A percentile compares a stretch with the other conserved stretches of the same genome.
Evolutionary conservation across 2,888 invertebrate genomes (phyloP).

Genomic region (Acrobasis repandana): DNA sequence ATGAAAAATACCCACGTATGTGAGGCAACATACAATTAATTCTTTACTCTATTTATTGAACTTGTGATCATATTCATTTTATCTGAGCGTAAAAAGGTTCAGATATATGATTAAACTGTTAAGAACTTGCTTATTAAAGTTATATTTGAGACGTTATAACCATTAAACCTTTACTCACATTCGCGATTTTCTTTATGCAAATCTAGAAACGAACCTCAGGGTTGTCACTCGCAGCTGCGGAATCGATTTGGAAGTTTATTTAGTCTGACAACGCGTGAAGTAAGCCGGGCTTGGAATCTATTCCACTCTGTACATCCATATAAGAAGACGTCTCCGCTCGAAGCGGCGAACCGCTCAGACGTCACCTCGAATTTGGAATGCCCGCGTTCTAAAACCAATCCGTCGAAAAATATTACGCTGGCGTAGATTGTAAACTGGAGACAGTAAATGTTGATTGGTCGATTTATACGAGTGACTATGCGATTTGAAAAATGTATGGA

Average conservation of each 20-base stretch:
- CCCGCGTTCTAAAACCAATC: conserved; percentile 46
- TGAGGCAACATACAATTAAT: no score
- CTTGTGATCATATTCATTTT: no score
- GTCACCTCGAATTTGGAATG: conserved; percentile 48
- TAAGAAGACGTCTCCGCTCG: conserved; percentile 45
- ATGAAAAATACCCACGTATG: no score
- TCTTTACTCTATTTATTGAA: no score
- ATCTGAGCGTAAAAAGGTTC: no score
- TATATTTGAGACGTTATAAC: background rate
- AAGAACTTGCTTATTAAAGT: no score
- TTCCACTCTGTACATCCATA: conserved; percentile 54
- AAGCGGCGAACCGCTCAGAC: conserved; percentile 30
- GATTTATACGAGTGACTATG: background rate
- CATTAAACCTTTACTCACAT: conserved; percentile 6
- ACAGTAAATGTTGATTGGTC: conserved; percentile 1
- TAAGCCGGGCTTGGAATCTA: conserved; percentile 63
- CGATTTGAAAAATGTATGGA: no score
- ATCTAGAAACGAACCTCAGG: conserved; percentile 66
- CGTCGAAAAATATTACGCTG: conserved; percentile 52
- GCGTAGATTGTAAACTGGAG: conserved; percentile 33
- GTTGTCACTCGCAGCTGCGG: conserved; percentile 78
- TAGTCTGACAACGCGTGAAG: conserved; percentile 77
- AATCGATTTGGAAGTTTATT: conserved; percentile 82
- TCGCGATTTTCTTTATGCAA: conserved; percentile 67
- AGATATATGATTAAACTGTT: no score